A percentile compares a stretch with the other conserved stretches of the same genome.
These are phyloP conservation scores for Onthophagus taurus DNA, from an alignment of 1,140 invertebrate genomes.

Conservation along the genomic window DNA sequence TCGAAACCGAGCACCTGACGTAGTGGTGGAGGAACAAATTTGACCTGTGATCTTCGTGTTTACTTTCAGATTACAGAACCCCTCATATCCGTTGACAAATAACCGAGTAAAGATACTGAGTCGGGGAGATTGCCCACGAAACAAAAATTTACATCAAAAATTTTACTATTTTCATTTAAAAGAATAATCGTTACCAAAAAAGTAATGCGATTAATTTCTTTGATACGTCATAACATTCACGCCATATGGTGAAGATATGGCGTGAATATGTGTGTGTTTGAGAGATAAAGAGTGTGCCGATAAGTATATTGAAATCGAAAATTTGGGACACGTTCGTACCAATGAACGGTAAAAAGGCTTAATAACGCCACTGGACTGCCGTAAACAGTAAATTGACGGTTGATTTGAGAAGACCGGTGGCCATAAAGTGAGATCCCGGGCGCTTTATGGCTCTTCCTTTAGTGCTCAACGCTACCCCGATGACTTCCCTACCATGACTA, in stretches of 20 bases:
- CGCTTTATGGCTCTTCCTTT: conserved; percentile 35
- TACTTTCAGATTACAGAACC: too few species aligned
- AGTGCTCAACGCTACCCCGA: too few species aligned
- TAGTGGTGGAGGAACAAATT: too few species aligned
- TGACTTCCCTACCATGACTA: too few species aligned
- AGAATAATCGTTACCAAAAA: neutral
- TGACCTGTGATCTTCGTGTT: too few species aligned
- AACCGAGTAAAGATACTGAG: neutral
- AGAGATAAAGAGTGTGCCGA: neutral
- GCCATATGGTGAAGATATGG: neutral
- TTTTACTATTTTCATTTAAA: neutral
- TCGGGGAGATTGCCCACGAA: neutral
- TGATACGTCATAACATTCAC: neutral
- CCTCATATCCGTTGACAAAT: neutral
- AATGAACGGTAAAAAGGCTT: conserved; percentile 20
- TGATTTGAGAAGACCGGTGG: conserved; percentile 32
- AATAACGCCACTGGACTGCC: conserved; percentile 30
- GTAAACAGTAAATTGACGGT: conserved; percentile 39
- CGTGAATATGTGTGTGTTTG: neutral
- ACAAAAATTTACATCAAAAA: neutral
- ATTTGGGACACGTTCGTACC: neutral
- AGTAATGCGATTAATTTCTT: neutral
- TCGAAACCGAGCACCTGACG: too few species aligned
- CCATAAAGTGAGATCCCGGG: conserved; percentile 33
- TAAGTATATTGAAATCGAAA: neutral